phyloP scores from a whole-genome alignment of 2,113 vertebrate species.

The Peucedramus taeniatus region DNA sequence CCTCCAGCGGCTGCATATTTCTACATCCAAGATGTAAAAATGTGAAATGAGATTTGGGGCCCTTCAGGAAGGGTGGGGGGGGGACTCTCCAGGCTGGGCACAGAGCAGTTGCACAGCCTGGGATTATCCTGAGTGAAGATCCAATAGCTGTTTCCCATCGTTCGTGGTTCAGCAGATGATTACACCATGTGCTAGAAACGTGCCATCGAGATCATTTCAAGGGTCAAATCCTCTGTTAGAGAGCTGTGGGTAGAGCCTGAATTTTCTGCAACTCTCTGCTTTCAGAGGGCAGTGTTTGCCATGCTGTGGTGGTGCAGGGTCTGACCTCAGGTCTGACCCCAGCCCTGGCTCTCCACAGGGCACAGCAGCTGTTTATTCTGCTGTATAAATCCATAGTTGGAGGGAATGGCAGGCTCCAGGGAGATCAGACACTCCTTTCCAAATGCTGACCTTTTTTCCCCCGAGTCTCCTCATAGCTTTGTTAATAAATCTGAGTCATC shows the following conservation, averaged over 20 bases:
- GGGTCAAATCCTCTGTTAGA: background rate
- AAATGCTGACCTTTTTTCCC: background rate
- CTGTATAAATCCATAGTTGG: background rate
- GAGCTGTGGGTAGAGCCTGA: background rate
- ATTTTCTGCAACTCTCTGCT: background rate
- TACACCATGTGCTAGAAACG: background rate
- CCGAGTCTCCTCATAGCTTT: background rate
- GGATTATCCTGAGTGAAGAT: background rate
- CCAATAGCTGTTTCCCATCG: background rate
- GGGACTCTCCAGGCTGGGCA: background rate
- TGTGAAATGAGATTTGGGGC: slow-evolving; percentile 25
- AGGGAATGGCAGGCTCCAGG: background rate
- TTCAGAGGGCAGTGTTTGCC: background rate
- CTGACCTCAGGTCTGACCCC: background rate
- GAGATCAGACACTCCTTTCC: background rate
- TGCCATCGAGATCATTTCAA: background rate
- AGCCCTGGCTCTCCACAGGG: background rate
- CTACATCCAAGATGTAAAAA: background rate
- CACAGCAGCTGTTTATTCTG: background rate
- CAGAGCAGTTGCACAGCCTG: background rate
- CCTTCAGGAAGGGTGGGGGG: background rate
- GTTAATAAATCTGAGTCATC: slow-evolving; percentile 41
- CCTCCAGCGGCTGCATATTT: background rate
- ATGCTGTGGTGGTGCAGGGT: background rate
- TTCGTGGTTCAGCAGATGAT: background rate